Percentiles rank a stretch among this genome's conserved stretches.
Evolutionary conservation across 1,140 invertebrate species (phyloP).

Genomic region (Euura saliciscinereae): DNA sequence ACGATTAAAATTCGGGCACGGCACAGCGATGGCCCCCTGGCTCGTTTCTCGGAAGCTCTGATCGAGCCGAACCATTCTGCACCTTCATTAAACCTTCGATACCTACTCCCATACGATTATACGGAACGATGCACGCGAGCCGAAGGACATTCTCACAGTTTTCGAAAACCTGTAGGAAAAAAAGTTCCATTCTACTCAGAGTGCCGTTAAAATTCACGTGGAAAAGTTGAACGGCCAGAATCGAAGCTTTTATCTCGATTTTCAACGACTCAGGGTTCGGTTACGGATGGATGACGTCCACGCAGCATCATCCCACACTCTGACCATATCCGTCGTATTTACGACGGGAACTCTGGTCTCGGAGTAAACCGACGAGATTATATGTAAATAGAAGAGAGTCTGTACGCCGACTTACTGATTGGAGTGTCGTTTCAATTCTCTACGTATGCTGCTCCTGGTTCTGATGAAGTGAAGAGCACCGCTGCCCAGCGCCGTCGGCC

Average conservation of each 20-base stretch:
- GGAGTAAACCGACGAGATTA: too few relatives aligned
- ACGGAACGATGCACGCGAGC: neutral
- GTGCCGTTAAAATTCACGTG: too few relatives aligned
- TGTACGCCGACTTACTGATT: conserved; percentile 39
- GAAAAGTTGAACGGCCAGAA: too few relatives aligned
- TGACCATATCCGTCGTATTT: too few relatives aligned
- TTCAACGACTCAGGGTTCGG: too few relatives aligned
- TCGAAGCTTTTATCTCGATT: too few relatives aligned
- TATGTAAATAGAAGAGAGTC: too few relatives aligned
- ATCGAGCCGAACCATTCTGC: neutral
- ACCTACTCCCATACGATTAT: neutral
- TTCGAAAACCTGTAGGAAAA: too few relatives aligned
- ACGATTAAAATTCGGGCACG: neutral
- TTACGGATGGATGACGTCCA: too few relatives aligned
- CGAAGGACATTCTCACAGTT: neutral
- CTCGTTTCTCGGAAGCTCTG: neutral
- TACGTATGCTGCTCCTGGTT: conserved; percentile 49
- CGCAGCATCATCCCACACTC: too few relatives aligned
- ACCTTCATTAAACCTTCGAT: neutral
- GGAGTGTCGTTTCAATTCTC: conserved; percentile 46
- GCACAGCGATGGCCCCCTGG: neutral
- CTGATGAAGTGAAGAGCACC: conserved; percentile 52
- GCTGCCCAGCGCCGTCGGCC: conserved; percentile 38
- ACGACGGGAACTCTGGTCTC: too few relatives aligned
- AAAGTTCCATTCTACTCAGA: too few relatives aligned